Evolutionary conservation across 2,888 invertebrate species (phyloP), one percentile per base, ranked within the genome.

Genomic region (Ornithoptera priamus): DNA sequence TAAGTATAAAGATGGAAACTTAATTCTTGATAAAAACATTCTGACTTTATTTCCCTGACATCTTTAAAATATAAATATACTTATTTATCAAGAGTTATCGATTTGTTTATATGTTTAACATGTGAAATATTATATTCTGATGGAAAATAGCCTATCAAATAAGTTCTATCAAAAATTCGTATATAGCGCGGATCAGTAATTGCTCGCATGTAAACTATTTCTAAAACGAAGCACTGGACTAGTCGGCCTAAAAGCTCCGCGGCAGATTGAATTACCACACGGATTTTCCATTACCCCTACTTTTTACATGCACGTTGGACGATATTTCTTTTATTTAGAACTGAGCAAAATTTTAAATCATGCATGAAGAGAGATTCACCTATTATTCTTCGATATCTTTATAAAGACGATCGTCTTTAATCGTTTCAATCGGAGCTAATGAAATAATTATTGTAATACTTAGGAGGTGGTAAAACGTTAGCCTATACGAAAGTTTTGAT

Each of bases 261-360:
- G 81, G 81, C 84, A 86, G 90, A 91, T 92, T 88, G 88, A 85
- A 91, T 90, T 90, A 88, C 86, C 90, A 89, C 89, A 90, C 84
- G 89, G 85, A 80, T 90, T 89, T 89, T 89, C 89, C 89, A 90
- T 92, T 90, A 89, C 85, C 77, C 77, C 72, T 73, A 73, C 75
- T 75, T 77, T 76, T 72, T 75, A 69, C 63, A 67, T 67, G 72
- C 70, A 71, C 67, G 69, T 69, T 73, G 46, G 42, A 62, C 61
- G 18, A 50, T 50, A 50, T 57, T 67, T 62, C 22, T 57, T 62
- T 53, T 30, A 56, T 64, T 53, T 66, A n/a, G 50, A 50, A 50
- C 5, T 50, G 50, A 50, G 50, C 50, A 50, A 15, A 50, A 12
- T 50, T 50, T 50, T 18, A 5, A 18, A 50, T 50, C 50, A 50